These are phyloP conservation scores for Leucozona laternaria DNA, from an alignment of 2,888 invertebrate genomes.

Conservation along the genomic window DNA sequence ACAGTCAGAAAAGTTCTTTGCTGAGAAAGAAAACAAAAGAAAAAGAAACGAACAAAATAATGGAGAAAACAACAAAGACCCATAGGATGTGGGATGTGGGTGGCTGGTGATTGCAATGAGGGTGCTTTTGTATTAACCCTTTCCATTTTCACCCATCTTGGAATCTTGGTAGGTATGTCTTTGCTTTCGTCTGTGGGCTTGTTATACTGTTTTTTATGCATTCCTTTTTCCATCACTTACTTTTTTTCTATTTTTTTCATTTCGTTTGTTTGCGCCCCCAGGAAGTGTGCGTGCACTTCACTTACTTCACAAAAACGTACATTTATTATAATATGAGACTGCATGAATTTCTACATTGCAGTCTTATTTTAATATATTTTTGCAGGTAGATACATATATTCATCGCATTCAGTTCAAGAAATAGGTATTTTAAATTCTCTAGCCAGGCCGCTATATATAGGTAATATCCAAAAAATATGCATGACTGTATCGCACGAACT, in stretches of 20 bases:
- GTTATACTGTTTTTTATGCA: slow-evolving; percentile 12
- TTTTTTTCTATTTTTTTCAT: not conserved
- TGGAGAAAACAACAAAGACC: slow-evolving; percentile 42
- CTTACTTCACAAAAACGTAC: not conserved
- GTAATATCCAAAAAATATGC: no score
- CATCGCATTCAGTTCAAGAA: not conserved
- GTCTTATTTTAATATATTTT: not conserved
- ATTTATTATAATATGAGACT: not conserved
- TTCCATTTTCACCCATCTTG: not conserved
- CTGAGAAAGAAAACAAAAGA: slow-evolving; percentile 20
- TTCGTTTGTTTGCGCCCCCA: not conserved
- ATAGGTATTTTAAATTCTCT: not conserved
- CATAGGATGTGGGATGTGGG: slow-evolving; percentile 23
- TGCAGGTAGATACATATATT: not conserved
- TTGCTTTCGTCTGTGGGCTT: not conserved
- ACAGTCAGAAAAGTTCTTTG: slow-evolving; percentile 19
- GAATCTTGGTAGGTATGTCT: slow-evolving; percentile 17
- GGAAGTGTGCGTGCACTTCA: slow-evolving; percentile 20
- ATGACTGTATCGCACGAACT: no score
- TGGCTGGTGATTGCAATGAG: slow-evolving; percentile 51
- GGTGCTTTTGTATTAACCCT: slow-evolving; percentile 39
- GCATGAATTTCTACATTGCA: not conserved
- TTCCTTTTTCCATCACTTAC: not conserved
- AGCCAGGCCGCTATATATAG: not conserved
- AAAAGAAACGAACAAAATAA: slow-evolving; percentile 5